Base-by-base conservation (phyloP, 2,888 invertebrate species). In the Heliconius aoede region DNA sequence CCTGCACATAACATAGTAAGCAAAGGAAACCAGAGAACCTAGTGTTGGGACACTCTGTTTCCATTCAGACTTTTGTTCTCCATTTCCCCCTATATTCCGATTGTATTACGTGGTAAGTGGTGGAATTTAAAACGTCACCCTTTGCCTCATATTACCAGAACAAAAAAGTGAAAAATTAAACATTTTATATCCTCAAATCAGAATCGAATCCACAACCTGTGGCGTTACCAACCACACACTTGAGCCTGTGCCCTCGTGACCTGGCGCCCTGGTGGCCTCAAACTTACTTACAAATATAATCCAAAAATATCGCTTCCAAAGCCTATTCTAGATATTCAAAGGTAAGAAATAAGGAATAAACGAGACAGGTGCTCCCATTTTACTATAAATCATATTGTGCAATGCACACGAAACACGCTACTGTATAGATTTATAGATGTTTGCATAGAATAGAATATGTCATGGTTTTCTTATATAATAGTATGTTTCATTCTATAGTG, bases 341-440 rank as follows among this genome's bases (percentile, higher is more conserved):
- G 28, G 51, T 32, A 55, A 30, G n/a, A 69, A 69, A 69, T 51
- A 69, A 55, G 11, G 30, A 32, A 69, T 69, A 69, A 69, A 30
- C 51, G 55, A 24, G 55, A 51, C 69, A 69, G 69, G 69, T 69
- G 68, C 32, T 32, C n/a, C 69, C 15, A 69, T 55, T 55, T 51
- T 32, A 32, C 32, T 8, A 55, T 69, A 69, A 69, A 69, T 69
- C 69, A 69, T 69, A 68, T 13, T 21, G 69, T 30, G 21, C 24
- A n/a, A 55, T 69, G 69, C 69, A 69, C 68, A 46, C 13, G 68
- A 69, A 13, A 21, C 68, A 69, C 68, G 68, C 68, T n/a, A 69
- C 28, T n/a, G 51, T 51, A 51, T 21, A n/a, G n/a, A 51, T 51
- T 68, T 68, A 46, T 30, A 30, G 36, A 67, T 0, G 4, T 67